These are phyloP conservation scores for Diuraphis noxia DNA, from an alignment of 1,140 invertebrate genomes.

Conservation along the genomic window DNA sequence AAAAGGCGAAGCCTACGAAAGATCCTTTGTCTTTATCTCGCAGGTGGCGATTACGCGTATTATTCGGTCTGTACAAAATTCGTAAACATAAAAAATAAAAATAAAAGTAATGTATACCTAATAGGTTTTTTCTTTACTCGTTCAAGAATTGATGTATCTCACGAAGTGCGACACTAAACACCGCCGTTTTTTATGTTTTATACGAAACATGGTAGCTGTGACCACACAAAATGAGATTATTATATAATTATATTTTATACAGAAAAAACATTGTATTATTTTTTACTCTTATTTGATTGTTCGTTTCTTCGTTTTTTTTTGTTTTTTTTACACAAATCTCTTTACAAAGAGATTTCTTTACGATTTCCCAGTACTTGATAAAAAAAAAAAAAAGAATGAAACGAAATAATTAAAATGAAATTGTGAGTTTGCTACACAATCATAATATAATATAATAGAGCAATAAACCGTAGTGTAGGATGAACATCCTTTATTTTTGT, in stretches of 20 bases:
- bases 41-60: not conserved
- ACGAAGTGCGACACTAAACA: not conserved
- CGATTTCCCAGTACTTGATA: not conserved
- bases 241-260: not conserved
- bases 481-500: not conserved
- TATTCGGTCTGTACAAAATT: not conserved
- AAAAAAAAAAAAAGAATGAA: not conserved
- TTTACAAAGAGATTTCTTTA: not conserved
- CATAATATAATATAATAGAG: not conserved
- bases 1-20: not conserved
- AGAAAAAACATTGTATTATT: not conserved
- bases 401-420: conserved; percentile 25
- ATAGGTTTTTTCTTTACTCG: not conserved
- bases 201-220: not conserved
- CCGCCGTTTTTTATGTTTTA: too few relatives aligned
- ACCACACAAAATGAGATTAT: conserved; percentile 17
- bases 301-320: not conserved
- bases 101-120: not conserved
- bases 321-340: not conserved
- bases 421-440: not conserved
- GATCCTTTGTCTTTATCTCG: conserved; percentile 5
- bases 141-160: not conserved
- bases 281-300: not conserved
- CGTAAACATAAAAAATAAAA: conserved; percentile 31
- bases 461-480: not conserved